phyloP scores from a whole-genome alignment of 2,113 vertebrate genomes.

The Odocoileus virginianus region DNA sequence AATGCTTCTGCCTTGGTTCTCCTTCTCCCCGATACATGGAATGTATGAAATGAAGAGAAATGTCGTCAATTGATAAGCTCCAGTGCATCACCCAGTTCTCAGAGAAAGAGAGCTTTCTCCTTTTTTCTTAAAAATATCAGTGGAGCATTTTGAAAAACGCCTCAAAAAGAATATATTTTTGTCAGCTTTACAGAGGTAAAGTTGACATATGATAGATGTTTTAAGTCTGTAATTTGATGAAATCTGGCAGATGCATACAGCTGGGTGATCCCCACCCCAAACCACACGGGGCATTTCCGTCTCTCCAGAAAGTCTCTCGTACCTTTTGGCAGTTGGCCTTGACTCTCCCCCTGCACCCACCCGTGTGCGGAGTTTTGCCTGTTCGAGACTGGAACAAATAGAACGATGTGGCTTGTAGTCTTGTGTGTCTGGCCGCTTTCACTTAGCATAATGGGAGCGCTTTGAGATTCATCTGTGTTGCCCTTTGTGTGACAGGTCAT shows the following conservation, averaged over 20 bases:
- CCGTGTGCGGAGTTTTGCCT: neutral
- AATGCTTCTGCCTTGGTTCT: neutral
- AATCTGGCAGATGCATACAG: neutral
- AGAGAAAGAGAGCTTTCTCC: neutral
- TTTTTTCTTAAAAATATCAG: neutral
- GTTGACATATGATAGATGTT: neutral
- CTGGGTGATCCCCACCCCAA: neutral
- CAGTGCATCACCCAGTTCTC: neutral
- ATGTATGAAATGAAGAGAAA: neutral
- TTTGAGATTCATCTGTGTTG: neutral
- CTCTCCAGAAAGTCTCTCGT: neutral
- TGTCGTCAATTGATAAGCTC: neutral
- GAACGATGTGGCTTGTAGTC: neutral
- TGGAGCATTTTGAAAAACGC: neutral
- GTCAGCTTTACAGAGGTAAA: neutral
- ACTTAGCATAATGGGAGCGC: neutral
- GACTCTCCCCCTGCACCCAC: neutral
- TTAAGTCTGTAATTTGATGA: neutral
- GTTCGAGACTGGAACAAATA: neutral
- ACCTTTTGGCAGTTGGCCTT: neutral
- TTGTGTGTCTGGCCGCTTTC: neutral
- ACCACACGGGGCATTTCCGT: neutral
- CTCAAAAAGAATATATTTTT: neutral
- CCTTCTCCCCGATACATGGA: neutral
- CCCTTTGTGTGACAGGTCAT: neutral